Base-by-base conservation (phyloP, 1,140 invertebrate species). In the Drepana arcuata region DNA sequence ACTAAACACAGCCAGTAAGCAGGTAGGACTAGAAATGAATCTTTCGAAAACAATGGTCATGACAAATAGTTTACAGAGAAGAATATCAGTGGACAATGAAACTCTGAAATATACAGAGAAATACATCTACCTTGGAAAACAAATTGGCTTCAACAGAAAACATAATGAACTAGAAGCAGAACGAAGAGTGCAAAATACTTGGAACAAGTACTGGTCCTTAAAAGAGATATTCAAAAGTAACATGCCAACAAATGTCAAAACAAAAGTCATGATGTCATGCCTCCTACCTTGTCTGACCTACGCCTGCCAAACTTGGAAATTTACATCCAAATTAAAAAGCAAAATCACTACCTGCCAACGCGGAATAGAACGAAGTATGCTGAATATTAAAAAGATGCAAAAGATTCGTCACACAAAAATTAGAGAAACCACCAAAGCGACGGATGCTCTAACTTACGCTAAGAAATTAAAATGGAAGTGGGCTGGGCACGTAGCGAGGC, bases 61-160 rank as follows among this genome's bases (percentile, higher is more conserved):
- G 34, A 44, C 29, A 18, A 37, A 36, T 12, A 12, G 29, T 28
- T 2, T 11, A 14, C 15, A 34, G 30, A 25, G 15, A n/a, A n/a
- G n/a, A n/a, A n/a, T n/a, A n/a, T n/a, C n/a, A n/a, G n/a, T n/a
- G n/a, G n/a, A n/a, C n/a, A n/a, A n/a, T n/a, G n/a, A n/a, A n/a
- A n/a, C n/a, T n/a, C n/a, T 33, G 26, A 29, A 36, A 36, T 37
- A 32, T 37, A 27, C 25, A 5, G 7, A 36, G 11, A 31, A 13
- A 7, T 39, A 42, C 21, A 32, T 42, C 6, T 30, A 44, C 16
- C 16, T 37, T 28, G 41, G 41, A 5, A 34, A 44, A 28, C 26
- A 44, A 44, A 18, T 40, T 10, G 32, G 29, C 14, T 33, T 40
- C 14, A 7, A 12, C 10, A 40, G 34, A 27, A 16, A 5, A 14